Base-by-base conservation (phyloP, 2,888 invertebrate species). In the Strigamia maritima region DNA sequence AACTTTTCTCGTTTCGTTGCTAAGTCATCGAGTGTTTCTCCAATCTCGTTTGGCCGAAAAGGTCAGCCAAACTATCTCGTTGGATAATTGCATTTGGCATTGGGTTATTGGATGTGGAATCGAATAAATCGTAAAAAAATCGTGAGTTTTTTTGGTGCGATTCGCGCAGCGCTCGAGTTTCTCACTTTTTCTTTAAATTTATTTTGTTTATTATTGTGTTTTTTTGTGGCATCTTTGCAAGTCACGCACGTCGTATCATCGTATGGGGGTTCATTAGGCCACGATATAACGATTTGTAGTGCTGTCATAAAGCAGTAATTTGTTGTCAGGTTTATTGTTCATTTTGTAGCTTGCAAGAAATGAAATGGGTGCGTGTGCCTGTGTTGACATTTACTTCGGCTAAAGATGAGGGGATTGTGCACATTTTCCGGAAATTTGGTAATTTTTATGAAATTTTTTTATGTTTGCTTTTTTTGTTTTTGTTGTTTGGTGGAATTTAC, bases 261-360 rank as follows among this genome's bases (percentile, higher is more conserved):
- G 54, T n/a, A 54, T 19, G 54, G n/a, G 54, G 54, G 54, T 54
- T 54, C 54, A 54, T 54, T 54, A 54, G 54, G 54, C 54, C 54
- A 19, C 54, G 54, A 54, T 54, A 54, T 54, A 54, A 54, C 54
- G 54, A 54, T 54, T 54, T 54, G 54, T 54, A 54, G 54, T 54
- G 54, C 54, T 54, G 54, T 54, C 54, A 54, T 54, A 54, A 54
- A 54, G 54, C 54, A 19, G 54, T 54, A 54, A 54, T 54, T 54
- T 54, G 54, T 54, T 54, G 54, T 54, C 54, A 54, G 54, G 54
- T 54, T 54, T 54, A 54, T 54, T 54, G 54, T 54, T 54, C 54
- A 54, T 54, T 54, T 54, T 54, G 54, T 70, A 26, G 70, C 70
- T 70, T 26, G 70, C 70, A 70, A 70, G 28, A 70, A 70, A 70